Evolutionary conservation across 2,113 vertebrate species (phyloP).

Genomic region (Kryptolebias marmoratus): DNA sequence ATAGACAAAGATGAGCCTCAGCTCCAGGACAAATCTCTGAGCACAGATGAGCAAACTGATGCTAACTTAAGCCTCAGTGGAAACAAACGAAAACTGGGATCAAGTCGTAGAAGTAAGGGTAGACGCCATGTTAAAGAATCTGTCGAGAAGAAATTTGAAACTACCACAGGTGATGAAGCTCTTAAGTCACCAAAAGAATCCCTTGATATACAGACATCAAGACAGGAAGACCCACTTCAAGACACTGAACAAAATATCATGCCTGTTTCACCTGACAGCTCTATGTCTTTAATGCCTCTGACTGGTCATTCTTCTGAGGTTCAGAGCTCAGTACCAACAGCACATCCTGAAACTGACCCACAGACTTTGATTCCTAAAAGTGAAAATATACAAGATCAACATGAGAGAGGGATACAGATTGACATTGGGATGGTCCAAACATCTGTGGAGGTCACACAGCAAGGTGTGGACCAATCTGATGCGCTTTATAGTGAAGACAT

Average conservation of each 20-base stretch:
- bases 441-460: neutral
- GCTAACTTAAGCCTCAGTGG: rapidly evolving
- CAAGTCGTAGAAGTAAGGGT: conserved; percentile 18
- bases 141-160: conserved; percentile 1
- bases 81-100: conserved; percentile 48
- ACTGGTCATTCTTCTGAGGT: neutral
- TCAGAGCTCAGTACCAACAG: neutral
- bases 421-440: neutral
- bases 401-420: neutral
- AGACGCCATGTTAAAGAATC: neutral
- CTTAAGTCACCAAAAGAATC: neutral
- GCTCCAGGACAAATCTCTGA: neutral
- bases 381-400: neutral
- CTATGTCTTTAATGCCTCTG: neutral
- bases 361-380: neutral
- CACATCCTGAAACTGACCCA: neutral
- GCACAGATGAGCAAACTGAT: neutral
- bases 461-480: neutral
- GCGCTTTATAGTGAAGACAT: neutral
- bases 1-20: no score
- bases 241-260: neutral
- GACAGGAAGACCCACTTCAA: neutral
- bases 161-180: neutral
- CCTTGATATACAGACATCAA: neutral
- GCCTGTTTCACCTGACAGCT: neutral